Base-by-base conservation (phyloP, 2,797 vertebrate species). In the Paedocypris micromegethes region DNA sequence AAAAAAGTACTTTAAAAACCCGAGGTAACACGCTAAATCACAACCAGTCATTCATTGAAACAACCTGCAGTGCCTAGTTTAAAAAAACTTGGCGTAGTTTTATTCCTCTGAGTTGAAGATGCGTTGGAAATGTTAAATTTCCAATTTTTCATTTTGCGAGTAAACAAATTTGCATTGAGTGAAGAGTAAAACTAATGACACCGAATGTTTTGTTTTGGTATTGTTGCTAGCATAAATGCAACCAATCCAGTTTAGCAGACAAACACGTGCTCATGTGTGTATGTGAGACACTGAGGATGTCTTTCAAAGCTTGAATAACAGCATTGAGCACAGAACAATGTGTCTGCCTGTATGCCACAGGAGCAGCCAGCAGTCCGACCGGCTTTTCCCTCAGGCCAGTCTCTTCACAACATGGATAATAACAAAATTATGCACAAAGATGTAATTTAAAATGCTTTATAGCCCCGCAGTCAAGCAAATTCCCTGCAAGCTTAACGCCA, bases 351-450 rank as follows among this genome's bases (percentile, higher is more conserved):
- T 69, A 68, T 65, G 62, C 66, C 56, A 53, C 49, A 58, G 42
- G 56, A 64, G 58, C 56, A 50, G 9, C 42, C 42, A 23, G 23
- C 53, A 53, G 49, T 50, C 66, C 23, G 65, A 69, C 56, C 48
- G 61, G 41, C 6, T 41, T 53, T 43, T 55, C 50, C 60, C 61
- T 61, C 38, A 41, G 47, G 64, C 56, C 57, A 66, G 56, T 41
- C n/a, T 52, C 61, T 52, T 58, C 9, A 56, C 63, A 59, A 61
- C 51, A 64, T 40, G 53, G 54, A 70, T 56, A 62, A 67, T 74
- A 71, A 58, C 48, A 66, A 64, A 62, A 67, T 69, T 70, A 70
- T 65, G 64, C 67, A 60, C 57, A 74, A 70, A 70, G 9, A 46
- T 58, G 60, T 57, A 3, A 63, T 64, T 64, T 70, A 58, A 63